Evolutionary conservation across 2,113 vertebrate species (phyloP), one percentile per base, ranked within the genome.

Genomic region (Lycaon pictus): DNA sequence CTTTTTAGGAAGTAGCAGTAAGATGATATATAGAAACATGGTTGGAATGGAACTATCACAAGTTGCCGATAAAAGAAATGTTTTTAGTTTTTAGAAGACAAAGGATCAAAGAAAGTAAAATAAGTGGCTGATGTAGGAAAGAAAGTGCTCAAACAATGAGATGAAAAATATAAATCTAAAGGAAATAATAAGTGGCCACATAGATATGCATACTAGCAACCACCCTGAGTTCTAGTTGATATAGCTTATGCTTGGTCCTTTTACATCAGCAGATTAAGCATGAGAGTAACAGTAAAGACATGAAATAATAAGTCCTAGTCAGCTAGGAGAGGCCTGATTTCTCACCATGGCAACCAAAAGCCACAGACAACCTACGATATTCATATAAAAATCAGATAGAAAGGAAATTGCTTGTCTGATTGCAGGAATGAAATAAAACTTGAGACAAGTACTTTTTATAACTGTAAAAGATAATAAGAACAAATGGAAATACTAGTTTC

Each of bases 1-100:
- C 87, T 97, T 98, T 97, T 95, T 85, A 97, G 92, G 97, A 98
- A 98, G 81, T 82, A 83, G 95, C 87, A 97, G 93, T 81, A 72
- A 97, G 95, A 85, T 5, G 97, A 93, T 3, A 20, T 12, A 88
- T 62, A 72, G 96, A 98, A 97, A 96, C 82, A 65, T 27, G 80
- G 9, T 6, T 97, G 56, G 76, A 96, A 90, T 95, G 94, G 79
- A 76, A 69, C 37, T 62, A 90, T 76, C 92, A 97, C 65, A 65
- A 55, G 67, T 93, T 97, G 67, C 83, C 25, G 69, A 97, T 94
- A 51, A 20, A 93, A 90, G 58, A 93, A 93, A 89, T 55, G 58
- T 69, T 96, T 93, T 95, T 62, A 67, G 58, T 63, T 97, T 98
- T 55, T n/a, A 93, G 92, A 97, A 98, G 94, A 53, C 63, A 95